phyloP scores from a whole-genome alignment of 2,113 vertebrate genomes.

The Microcebus ravelobensis region DNA sequence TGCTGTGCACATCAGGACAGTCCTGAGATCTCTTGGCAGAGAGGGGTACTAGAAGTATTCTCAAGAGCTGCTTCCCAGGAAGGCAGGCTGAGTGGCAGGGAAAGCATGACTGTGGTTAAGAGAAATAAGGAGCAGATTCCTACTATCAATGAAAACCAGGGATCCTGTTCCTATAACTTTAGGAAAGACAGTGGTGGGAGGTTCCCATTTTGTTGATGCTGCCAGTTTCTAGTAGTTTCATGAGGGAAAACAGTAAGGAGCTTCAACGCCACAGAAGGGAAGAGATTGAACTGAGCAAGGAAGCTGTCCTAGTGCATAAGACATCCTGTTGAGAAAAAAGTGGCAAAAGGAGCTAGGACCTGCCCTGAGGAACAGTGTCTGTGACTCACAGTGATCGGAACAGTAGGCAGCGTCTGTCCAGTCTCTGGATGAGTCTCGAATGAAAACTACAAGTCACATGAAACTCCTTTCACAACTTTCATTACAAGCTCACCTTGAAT shows the following conservation, averaged over 20 bases:
- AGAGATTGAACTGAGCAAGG: not conserved
- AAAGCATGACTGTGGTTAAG: not conserved
- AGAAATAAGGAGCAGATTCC: not conserved
- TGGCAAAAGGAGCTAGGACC: not conserved
- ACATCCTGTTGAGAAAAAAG: not conserved
- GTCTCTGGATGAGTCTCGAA: not conserved
- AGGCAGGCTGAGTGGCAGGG: not conserved
- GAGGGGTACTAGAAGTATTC: not conserved
- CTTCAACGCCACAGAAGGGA: not conserved
- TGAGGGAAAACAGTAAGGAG: not conserved
- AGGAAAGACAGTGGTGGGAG: not conserved
- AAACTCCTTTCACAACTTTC: not conserved
- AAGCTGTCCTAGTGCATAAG: no score
- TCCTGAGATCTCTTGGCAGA: not conserved
- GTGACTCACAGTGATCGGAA: not conserved
- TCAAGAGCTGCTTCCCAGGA: fast-evolving
- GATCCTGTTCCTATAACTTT: not conserved
- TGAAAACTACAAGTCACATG: not conserved
- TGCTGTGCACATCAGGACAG: fast-evolving
- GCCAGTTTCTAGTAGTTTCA: not conserved
- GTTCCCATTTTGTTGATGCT: not conserved
- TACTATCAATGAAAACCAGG: not conserved
- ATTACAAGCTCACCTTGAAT: not conserved
- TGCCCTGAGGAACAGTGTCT: not conserved
- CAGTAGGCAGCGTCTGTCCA: fast-evolving